Evolutionary conservation across 2,888 invertebrate genomes (phyloP).

Genomic region (Melipona beecheii): DNA sequence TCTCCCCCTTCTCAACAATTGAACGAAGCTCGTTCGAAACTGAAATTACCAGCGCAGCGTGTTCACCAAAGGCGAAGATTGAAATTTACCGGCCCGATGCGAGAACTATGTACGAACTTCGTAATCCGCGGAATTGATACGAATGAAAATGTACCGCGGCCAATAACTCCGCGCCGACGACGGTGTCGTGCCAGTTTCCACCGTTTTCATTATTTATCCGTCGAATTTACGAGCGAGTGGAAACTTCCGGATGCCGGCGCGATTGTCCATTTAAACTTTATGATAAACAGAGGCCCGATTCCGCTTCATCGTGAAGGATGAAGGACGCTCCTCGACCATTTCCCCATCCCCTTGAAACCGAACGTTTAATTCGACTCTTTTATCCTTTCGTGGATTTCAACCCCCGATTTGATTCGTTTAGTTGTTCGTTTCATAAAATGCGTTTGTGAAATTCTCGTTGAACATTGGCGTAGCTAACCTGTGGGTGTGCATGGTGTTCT

Average conservation of each 20-base stretch:
- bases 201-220: constrained; percentile 46
- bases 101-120: neutral
- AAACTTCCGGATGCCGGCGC: neutral
- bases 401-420: neutral
- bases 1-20: neutral
- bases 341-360: neutral
- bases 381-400: neutral
- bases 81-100: constrained; percentile 13
- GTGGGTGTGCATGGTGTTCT: constrained; percentile 81
- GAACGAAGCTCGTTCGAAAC: neutral
- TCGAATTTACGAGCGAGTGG: constrained; percentile 6
- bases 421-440: neutral
- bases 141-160: constrained; percentile 11
- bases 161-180: constrained; percentile 3
- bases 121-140: constrained; percentile 12
- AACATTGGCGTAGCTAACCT: constrained; percentile 67
- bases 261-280: constrained; percentile 43
- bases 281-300: constrained; percentile 31
- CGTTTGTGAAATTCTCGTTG: constrained; percentile 31
- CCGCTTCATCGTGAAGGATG: neutral
- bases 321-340: too few species aligned
- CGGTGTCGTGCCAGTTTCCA: constrained; percentile 5
- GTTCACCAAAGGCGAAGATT: neutral
- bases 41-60: constrained; percentile 5
- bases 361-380: neutral